Conservation (phyloP, 2,113 vertebrate species). For the Phycodurus eques region DNA sequence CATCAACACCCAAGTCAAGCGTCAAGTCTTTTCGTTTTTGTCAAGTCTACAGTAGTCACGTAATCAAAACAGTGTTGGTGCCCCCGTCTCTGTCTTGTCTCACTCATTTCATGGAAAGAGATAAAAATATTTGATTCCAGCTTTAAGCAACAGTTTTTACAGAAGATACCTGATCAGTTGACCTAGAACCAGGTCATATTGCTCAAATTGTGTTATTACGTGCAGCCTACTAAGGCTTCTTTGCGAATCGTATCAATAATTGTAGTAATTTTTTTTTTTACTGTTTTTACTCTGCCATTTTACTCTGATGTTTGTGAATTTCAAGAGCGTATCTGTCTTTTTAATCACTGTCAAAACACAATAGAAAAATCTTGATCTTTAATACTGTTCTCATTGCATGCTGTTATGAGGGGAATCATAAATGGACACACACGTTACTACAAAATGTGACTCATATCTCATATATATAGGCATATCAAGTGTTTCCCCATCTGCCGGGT, state of each 20-base stretch:
- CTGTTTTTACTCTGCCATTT: neutral
- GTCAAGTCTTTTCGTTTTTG: no score
- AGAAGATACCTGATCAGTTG: neutral
- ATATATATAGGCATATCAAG: slow-evolving; percentile 1
- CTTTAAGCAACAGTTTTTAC: neutral
- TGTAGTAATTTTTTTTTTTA: neutral
- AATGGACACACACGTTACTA: neutral
- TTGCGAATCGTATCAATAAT: neutral
- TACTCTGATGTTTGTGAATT: neutral
- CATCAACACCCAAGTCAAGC: no score
- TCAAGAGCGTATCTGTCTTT: neutral
- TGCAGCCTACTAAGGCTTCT: no score
- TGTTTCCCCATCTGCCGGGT: slow-evolving; percentile 28
- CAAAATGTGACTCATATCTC: neutral
- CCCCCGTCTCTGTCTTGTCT: no score
- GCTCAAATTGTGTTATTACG: no score
- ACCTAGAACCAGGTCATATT: neutral
- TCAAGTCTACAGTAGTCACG: no score
- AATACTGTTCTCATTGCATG: slow-evolving; percentile 14
- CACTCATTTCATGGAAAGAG: no score
- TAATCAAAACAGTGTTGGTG: no score
- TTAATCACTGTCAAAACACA: neutral
- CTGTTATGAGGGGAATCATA: slow-evolving; percentile 8
- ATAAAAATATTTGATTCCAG: neutral
- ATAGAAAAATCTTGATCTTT: neutral